A percentile compares a stretch with the other conserved stretches of the same genome.
phyloP scores from a whole-genome alignment of 2,888 invertebrate species.

The Oxytorus armatus region DNA sequence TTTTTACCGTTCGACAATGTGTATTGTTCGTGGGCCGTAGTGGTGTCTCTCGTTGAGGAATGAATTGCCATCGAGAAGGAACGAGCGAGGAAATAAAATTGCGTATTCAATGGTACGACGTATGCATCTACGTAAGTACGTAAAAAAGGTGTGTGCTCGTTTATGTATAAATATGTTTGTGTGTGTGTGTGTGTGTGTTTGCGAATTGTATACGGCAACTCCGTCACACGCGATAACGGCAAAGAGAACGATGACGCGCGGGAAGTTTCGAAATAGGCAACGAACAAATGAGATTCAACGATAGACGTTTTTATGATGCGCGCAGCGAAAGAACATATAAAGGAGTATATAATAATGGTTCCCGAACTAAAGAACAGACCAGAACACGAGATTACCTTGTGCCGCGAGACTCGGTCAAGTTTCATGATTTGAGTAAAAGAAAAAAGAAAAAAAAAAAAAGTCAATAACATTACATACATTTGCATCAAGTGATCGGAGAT shows the following conservation, averaged over 20 bases:
- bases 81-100: constrained; percentile 62
- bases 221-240: constrained; percentile 60
- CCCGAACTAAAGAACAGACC: constrained; percentile 42
- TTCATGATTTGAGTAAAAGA: not conserved
- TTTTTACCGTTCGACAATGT: constrained; percentile 37
- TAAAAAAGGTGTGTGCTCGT: not conserved
- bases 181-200: constrained; percentile 4
- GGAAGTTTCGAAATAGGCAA: not conserved
- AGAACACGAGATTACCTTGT: constrained; percentile 35
- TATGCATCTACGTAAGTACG: constrained; percentile 46
- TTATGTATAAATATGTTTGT: not conserved
- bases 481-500: not conserved
- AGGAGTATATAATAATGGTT: constrained; percentile 53
- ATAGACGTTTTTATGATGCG: constrained; percentile 23
- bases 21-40: constrained; percentile 20
- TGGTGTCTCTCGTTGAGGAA: not conserved
- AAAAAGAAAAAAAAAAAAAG: not conserved
- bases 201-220: constrained; percentile 30
- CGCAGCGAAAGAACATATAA: not conserved
- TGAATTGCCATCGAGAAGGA: constrained; percentile 19
- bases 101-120: constrained; percentile 53
- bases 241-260: constrained; percentile 42
- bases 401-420: constrained; percentile 19
- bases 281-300: constrained; percentile 39
- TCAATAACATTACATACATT: not conserved